Evolutionary conservation across 2,113 vertebrate genomes (phyloP).

Genomic region (Paralichthys olivaceus): DNA sequence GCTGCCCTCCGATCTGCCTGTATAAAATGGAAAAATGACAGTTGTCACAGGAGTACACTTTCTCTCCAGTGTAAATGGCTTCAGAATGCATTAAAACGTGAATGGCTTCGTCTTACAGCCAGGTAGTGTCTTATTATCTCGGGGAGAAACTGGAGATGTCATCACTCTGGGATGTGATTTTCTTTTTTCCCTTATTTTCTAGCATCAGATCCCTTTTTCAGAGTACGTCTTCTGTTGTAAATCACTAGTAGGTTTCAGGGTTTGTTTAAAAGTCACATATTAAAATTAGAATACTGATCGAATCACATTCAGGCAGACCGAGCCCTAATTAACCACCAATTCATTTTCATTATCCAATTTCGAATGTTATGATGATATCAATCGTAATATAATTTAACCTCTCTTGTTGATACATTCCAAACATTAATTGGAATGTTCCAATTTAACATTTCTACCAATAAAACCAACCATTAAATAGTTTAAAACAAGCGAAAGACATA

Average conservation of each 20-base stretch:
- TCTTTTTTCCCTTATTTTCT: too few species aligned
- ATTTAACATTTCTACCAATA: background rate
- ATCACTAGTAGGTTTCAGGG: too few species aligned
- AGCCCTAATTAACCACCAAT: too few species aligned
- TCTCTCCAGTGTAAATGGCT: constrained; percentile 26
- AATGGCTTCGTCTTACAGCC: constrained; percentile 30
- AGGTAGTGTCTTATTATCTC: constrained; percentile 27
- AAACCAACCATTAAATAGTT: background rate
- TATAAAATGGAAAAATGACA: constrained; percentile 61
- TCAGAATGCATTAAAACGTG: constrained; percentile 22
- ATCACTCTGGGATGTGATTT: background rate
- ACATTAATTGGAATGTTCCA: background rate
- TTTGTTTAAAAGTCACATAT: too few species aligned
- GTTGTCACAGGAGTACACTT: constrained; percentile 33
- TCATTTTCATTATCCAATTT: too few species aligned
- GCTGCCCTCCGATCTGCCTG: constrained; percentile 52
- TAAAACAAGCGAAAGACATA: background rate
- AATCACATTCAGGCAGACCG: too few species aligned
- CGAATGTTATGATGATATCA: too few species aligned
- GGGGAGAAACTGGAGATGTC: background rate
- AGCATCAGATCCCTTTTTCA: background rate
- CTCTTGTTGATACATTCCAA: too few species aligned
- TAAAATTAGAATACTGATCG: too few species aligned
- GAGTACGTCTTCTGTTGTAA: too few species aligned
- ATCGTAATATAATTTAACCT: too few species aligned